phyloP scores from a whole-genome alignment of 2,113 vertebrate species.

The Tyto alba region DNA sequence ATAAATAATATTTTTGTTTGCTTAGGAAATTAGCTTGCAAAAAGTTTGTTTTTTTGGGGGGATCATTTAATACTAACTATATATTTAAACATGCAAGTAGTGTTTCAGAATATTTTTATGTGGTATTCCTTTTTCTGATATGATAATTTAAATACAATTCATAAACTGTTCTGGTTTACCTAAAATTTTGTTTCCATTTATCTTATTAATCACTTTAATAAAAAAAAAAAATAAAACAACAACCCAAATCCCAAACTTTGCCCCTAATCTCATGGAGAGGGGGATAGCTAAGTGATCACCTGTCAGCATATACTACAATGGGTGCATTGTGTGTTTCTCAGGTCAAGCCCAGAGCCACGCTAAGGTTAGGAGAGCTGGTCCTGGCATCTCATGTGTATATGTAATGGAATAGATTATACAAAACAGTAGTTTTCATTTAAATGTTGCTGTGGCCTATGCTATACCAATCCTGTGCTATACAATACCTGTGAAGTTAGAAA shows the following conservation, averaged over 20 bases:
- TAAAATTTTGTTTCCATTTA: background rate
- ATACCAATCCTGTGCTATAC: background rate
- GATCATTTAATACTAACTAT: background rate
- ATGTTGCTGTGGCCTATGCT: background rate
- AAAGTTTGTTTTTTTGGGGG: fast-evolving
- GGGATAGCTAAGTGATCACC: background rate
- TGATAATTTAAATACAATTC: background rate
- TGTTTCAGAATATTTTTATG: background rate
- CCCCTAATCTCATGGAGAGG: background rate
- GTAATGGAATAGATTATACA: background rate
- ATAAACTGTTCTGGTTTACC: background rate
- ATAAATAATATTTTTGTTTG: background rate
- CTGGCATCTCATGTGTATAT: fast-evolving
- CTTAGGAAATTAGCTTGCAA: background rate
- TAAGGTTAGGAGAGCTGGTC: background rate
- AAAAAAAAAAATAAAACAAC: background rate
- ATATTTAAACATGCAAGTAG: background rate
- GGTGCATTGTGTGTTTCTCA: background rate
- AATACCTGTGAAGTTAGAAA: background rate
- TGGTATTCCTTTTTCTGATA: background rate
- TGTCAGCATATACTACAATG: fast-evolving
- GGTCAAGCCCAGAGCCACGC: background rate
- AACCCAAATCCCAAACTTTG: background rate
- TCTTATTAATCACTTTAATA: background rate
- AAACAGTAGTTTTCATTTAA: background rate